Base-by-base conservation (phyloP, 2,888 invertebrate genomes). In the Noctua fimbriata region DNA sequence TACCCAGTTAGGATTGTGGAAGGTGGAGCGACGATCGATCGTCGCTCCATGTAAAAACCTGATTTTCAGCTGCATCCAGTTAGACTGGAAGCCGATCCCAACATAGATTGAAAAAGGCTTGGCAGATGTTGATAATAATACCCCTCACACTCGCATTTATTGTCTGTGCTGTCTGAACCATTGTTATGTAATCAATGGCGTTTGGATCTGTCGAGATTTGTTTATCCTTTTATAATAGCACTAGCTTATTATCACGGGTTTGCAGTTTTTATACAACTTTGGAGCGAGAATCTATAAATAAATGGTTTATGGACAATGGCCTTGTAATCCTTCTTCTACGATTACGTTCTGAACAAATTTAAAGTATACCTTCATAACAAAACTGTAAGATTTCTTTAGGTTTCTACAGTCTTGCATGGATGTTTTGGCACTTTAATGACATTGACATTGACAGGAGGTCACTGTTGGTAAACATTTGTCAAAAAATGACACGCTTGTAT, bases 111-210 rank as follows among this genome's bases (percentile, higher is more conserved):
- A 10, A 65, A 63, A 63, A 63, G 63, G 28, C 60, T 63, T 9
- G 7, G 18, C 32, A 28, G 10, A 32, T 63, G 32, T 32, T 28
- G n/a, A 4, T 58, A 28, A 80, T 21, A 36, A 36, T 5, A 71
- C 70, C 60, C 24, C 82, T 78, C 73, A 81, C 82, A 81, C 63
- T 21, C 47, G 14, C 70, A 16, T 60, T 60, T 60, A 82, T 47
- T 81, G 28, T 73, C 49, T 72, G 21, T 52, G 44, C 32, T 36
- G 24, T 28, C 73, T 63, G 49, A n/a, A 49, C 78, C 77, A 89
- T 85, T 87, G 90, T 87, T 83, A 83, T 77, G 69, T 65, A 73
- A 49, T 63, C 88, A 89, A 89, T 88, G 85, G 76, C 12, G 32
- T 76, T 76, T 18, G 47, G 41, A 86, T 87, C 86, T 87, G 58